Evolutionary conservation across 1,140 invertebrate species (phyloP), one percentile per base, ranked within the genome.

Genomic region (Melipona quadrifasciata): DNA sequence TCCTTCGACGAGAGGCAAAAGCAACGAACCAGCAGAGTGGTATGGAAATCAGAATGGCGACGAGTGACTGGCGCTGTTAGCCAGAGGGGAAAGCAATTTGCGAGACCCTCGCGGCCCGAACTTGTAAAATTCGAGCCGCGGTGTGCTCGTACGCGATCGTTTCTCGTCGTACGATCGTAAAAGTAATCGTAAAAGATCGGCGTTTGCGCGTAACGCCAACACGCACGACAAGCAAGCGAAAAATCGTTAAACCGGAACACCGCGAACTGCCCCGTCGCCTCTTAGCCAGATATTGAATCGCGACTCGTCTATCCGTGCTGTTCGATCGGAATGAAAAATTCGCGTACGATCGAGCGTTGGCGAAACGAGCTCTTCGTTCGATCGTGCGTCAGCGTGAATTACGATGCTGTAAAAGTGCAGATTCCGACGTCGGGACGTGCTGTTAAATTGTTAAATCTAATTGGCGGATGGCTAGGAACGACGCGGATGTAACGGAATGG

Each of bases 91-190:
- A 84, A 71, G 68, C 65, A 71, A 84, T 84, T 79, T 79, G 82
- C 64, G 58, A 84, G 82, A 84, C 55, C 61, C 67, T 61, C 82
- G 39, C 75, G 53, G 47, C 67, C 75, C 71, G 82, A 64, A 84
- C 82, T 84, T 76, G 82, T 84, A 79, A 84, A 84, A 79, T 84
- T 51, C 82, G 70, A 67, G 47, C 51, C 70, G 82, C 76, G 71
- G 72, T 84, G 79, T 79, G 79, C 72, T 84, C 76, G 27, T 47
- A 47, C 39, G 39, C 39, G 39, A n/a, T 47, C 39, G 39, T 47
- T 47, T 47, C 39, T 8, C 0, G 39, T 47, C 39, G 39, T 47
- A 47, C 74, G 82, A 84, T 84, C 82, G 82, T 84, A 84, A 84
- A 82, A 84, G 75, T 47, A 47, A 47, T 84, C 76, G 82, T 79